Conservation (phyloP, 2,888 invertebrate genomes). For the Lomographa bimaculata region DNA sequence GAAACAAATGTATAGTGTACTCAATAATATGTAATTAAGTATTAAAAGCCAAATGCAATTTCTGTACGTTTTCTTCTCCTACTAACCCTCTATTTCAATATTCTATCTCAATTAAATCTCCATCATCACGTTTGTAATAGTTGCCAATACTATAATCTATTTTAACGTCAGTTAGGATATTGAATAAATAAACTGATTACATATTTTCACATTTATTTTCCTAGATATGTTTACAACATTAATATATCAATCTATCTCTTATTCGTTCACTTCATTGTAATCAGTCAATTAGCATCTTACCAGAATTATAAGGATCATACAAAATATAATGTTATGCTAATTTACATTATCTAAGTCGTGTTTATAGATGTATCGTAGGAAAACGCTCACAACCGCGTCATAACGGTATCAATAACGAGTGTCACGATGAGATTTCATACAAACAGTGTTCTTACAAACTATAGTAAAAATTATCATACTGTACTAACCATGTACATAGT, state of each 20-base stretch:
- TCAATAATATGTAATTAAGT: conserved; percentile 82
- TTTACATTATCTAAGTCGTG: conserved; percentile 27
- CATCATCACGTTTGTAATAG: conserved; percentile 15
- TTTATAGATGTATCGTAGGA: conserved; percentile 6
- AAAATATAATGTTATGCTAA: conserved; percentile 34
- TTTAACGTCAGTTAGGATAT: conserved; percentile 22
- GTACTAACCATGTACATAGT: conserved; percentile 38
- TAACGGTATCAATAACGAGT: conserved; percentile 9
- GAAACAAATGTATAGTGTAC: conserved; percentile 83
- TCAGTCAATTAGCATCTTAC: conserved; percentile 41
- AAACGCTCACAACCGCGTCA: conserved; percentile 4
- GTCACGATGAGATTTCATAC: conserved; percentile 41
- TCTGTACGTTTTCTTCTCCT: conserved; percentile 51
- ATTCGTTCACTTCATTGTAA: conserved; percentile 38
- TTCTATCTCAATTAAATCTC: no score
- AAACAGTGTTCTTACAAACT: conserved; percentile 34
- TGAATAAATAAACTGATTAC: conserved; percentile 40
- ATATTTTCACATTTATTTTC: conserved; percentile 59
- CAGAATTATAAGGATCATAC: conserved; percentile 32
- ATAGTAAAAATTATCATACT: conserved; percentile 27
- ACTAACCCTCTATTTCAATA: conserved; percentile 25
- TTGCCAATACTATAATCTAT: conserved; percentile 5
- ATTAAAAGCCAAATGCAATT: conserved; percentile 81
- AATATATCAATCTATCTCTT: conserved; percentile 44
- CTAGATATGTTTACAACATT: conserved; percentile 55